phyloP scores from a whole-genome alignment of 2,797 vertebrate species.

The Graptemys geographica region DNA sequence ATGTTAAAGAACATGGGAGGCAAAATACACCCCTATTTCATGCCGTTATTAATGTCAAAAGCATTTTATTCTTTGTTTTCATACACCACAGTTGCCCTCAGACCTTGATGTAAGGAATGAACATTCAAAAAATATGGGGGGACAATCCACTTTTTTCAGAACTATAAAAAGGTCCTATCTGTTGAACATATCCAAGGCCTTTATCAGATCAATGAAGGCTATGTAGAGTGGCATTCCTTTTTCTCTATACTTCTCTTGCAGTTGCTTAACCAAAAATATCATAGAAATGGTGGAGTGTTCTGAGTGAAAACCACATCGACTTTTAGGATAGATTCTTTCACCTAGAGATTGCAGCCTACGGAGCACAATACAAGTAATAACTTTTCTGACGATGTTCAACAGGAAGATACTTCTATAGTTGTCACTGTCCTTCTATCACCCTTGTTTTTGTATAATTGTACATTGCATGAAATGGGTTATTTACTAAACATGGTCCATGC shows the following conservation, averaged over 20 bases:
- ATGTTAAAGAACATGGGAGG: neutral
- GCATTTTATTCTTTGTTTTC: neutral
- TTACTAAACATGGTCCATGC: no score
- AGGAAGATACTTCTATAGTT: neutral
- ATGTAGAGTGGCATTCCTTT: neutral
- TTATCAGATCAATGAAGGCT: neutral
- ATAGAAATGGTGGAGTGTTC: neutral
- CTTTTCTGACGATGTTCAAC: neutral
- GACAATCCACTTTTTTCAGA: neutral
- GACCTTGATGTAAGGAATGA: neutral
- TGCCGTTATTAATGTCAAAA: neutral
- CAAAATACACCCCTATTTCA: neutral
- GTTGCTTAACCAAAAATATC: neutral
- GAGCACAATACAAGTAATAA: neutral
- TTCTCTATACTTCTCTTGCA: neutral
- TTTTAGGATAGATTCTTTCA: neutral
- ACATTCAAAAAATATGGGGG: neutral
- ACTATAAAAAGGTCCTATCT: neutral
- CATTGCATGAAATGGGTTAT: neutral
- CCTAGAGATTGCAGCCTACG: neutral
- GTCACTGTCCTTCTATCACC: neutral
- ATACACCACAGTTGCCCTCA: neutral
- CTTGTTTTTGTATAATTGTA: neutral
- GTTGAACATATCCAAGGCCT: neutral
- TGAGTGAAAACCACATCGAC: neutral